Evolutionary conservation across 2,888 invertebrate species (phyloP).

Genomic region (Drosophila longiperda): DNA sequence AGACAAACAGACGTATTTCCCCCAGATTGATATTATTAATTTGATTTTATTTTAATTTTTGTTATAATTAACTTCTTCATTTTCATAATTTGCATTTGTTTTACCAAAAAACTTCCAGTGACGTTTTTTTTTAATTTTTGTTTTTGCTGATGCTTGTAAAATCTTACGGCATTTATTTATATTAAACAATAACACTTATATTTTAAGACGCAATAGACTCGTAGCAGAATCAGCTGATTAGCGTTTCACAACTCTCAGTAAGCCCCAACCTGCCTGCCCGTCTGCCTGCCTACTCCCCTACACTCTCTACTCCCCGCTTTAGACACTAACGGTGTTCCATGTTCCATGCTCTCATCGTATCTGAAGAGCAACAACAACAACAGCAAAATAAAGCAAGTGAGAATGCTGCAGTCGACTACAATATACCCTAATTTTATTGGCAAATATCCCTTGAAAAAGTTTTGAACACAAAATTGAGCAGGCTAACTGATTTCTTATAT

Average conservation of each 20-base stretch:
- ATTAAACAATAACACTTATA: slow-evolving; percentile 21
- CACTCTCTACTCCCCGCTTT: not conserved
- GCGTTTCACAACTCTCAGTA: slow-evolving; percentile 49
- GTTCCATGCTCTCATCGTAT: slow-evolving; percentile 1
- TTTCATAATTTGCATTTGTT: not conserved
- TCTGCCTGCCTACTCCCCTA: no score
- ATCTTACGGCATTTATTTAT: slow-evolving; percentile 33
- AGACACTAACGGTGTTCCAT: not conserved
- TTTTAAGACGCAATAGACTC: slow-evolving; percentile 64
- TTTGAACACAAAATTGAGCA: no score
- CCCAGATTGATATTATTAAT: not conserved
- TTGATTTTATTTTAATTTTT: not conserved
- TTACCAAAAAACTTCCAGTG: slow-evolving; percentile 25
- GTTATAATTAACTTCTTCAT: slow-evolving; percentile 2
- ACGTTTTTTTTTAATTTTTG: slow-evolving; percentile 9
- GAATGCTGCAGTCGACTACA: no score
- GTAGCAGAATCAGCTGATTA: slow-evolving; percentile 60
- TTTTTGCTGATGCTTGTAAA: slow-evolving; percentile 21
- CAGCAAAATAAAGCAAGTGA: not conserved
- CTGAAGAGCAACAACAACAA: slow-evolving; percentile 16
- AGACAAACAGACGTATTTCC: not conserved
- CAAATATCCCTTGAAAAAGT: no score
- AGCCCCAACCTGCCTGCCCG: no score
- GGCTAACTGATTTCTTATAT: no score
- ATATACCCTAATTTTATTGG: no score